Conservation (phyloP, 2,113 vertebrate genomes). For the Nestor notabilis region DNA sequence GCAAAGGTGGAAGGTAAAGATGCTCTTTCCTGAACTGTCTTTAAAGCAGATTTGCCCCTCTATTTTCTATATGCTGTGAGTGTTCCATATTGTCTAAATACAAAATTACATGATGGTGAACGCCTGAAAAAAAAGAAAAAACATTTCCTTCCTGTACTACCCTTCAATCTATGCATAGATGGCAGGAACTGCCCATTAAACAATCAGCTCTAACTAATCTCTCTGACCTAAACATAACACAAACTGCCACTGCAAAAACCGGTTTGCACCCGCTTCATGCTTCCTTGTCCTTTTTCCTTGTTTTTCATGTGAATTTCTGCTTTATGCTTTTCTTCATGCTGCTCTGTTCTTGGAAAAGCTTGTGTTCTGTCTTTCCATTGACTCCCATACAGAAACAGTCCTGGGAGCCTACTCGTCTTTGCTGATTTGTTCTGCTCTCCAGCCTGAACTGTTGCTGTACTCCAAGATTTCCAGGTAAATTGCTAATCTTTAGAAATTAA, state of each 20-base stretch:
- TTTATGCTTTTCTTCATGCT: background rate
- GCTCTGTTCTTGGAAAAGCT: background rate
- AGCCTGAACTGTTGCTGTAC: background rate
- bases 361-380: background rate
- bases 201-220: background rate
- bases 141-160: fast-evolving
- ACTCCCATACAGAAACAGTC: background rate
- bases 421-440: background rate
- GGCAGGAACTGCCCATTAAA: background rate
- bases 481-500: background rate
- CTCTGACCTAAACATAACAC: background rate
- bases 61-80: background rate
- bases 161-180: background rate
- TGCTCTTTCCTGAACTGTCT: background rate
- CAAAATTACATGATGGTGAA: background rate
- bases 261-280: background rate
- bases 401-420: background rate
- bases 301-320: background rate
- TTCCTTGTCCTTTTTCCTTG: background rate
- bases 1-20: background rate
- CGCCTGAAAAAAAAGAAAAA: background rate
- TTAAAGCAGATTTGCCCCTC: background rate
- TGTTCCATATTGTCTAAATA: background rate
- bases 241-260: background rate
- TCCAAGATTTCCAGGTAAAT: background rate